Evolutionary conservation across 2,113 vertebrate genomes (phyloP), one percentile per base, ranked within the genome.

Genomic region (Capra hircus): DNA sequence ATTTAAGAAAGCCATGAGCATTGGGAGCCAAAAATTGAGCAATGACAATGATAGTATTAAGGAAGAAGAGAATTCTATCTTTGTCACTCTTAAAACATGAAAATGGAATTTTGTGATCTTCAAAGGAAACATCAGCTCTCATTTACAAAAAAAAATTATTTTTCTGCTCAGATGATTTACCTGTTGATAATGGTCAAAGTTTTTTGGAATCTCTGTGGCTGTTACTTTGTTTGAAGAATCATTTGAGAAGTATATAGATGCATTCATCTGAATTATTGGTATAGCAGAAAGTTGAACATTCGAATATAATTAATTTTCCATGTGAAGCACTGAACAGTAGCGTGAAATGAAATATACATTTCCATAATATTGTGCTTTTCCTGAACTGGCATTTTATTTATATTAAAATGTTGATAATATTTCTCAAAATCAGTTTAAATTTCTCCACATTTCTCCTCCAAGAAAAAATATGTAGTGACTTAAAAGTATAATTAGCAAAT

Each of bases 271-370:
- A 98, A 88, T 45, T 98, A 19, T 92, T 87, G 94, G 62, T 95
- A 90, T 50, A 96, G 50, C 21, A 96, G 82, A 59, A 97, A 90
- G 1, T 25, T 94, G 78, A 98, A 94, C 28, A 50, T 96, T 97
- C 98, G 97, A 89, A 96, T 97, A 52, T 89, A 83, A 93, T 98
- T 97, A 97, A 98, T 98, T 96, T 95, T 90, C 87, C 57, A 95
- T 96, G 80, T 98, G 87, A 98, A 92, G 8, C 60, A 95, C 55
- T 95, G 78, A 93, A 87, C 97, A 94, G 3, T 5, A 96, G 27
- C 0, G 57, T 92, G 14, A 1, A 91, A 85, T 81, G 55, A 97
- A 25, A 57, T 88, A 86, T 81, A 81, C 71, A 23, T 90, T 96
- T 97, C 84, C n/a, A 45, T 94, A 92, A 92, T 94, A 48, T 0